These are phyloP conservation scores for Drosophila funebris DNA, from an alignment of 1,140 invertebrate genomes.

Conservation along the genomic window DNA sequence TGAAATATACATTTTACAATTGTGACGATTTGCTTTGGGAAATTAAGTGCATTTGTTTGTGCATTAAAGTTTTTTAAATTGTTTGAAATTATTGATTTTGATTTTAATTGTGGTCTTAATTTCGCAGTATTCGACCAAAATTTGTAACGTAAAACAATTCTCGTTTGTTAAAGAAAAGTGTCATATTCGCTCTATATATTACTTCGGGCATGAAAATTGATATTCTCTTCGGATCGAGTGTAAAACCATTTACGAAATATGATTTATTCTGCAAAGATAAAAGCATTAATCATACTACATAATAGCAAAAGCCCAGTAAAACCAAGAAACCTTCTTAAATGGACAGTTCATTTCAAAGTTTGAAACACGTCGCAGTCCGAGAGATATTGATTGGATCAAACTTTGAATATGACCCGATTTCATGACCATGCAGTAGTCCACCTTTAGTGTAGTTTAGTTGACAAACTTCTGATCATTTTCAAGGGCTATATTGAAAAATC, in stretches of 20 bases:
- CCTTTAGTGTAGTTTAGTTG: conserved; percentile 27
- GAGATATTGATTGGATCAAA: conserved; percentile 20
- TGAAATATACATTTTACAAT: too few relatives aligned
- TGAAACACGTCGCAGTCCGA: conserved; percentile 8
- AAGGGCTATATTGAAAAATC: conserved; percentile 12
- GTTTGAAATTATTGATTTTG: background rate
- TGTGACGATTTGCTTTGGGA: background rate
- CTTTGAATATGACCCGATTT: background rate
- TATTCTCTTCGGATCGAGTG: conserved; percentile 21
- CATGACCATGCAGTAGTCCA: conserved; percentile 35
- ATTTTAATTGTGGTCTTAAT: background rate
- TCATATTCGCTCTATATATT: conserved; percentile 12
- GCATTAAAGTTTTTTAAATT: background rate
- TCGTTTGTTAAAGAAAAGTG: conserved; percentile 18
- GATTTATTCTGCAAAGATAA: conserved; percentile 19
- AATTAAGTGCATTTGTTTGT: background rate
- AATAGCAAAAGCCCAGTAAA: too few relatives aligned
- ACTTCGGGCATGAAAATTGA: conserved; percentile 35
- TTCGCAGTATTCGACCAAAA: background rate
- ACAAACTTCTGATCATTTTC: background rate
- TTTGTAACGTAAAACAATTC: background rate
- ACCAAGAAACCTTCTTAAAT: conserved; percentile 36
- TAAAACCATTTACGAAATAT: conserved; percentile 24
- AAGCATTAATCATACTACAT: background rate
- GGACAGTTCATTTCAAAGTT: conserved; percentile 47